Base-by-base conservation (phyloP, 2,113 vertebrate genomes). In the Sceloporus tristichus region DNA sequence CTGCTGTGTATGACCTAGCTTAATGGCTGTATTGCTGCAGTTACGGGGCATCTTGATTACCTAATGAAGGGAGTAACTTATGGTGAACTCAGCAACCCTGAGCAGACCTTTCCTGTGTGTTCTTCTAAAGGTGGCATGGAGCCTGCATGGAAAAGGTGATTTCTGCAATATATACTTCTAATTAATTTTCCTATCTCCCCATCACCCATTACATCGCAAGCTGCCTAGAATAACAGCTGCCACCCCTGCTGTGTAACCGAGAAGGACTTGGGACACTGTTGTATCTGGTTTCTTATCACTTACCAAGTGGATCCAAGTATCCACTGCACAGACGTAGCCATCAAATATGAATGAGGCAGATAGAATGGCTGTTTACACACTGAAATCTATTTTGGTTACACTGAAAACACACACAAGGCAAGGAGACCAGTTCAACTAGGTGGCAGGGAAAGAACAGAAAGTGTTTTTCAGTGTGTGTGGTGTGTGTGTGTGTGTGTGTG, bases 311-410 rank as follows among this genome's bases (percentile, higher is more conserved):
- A 92, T 95, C 90, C 87, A 92, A 94, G 94, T 95, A 95, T 95
- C 95, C 92, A 93, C 92, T 96, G 93, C 95, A 96, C 97, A 97
- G 95, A 97, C 97, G 96, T 95, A 95, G 94, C 94, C 96, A 96
- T 98, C 94, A 97, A 98, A 96, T 95, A 97, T 98, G 98, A 96
- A 98, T 97, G 96, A 97, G 95, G 94, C 94, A 92, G 96, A 96
- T 97, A 96, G 95, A 95, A 93, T 92, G 90, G 88, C 95, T 95
- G 96, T 96, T 95, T 96, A 94, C 68, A 94, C 95, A 95, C 94
- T 94, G 94, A 53, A 27, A 96, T 96, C 95, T 95, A 96, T 97
- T 97, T 96, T 96, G 93, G 94, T 92, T 94, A 87, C 94, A 94
- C 89, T 94, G 94, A 91, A 95, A 93, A 94, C 91, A 94, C 75